Evolutionary conservation across 2,888 invertebrate genomes (phyloP).

Genomic region (Orthosia gothica): DNA sequence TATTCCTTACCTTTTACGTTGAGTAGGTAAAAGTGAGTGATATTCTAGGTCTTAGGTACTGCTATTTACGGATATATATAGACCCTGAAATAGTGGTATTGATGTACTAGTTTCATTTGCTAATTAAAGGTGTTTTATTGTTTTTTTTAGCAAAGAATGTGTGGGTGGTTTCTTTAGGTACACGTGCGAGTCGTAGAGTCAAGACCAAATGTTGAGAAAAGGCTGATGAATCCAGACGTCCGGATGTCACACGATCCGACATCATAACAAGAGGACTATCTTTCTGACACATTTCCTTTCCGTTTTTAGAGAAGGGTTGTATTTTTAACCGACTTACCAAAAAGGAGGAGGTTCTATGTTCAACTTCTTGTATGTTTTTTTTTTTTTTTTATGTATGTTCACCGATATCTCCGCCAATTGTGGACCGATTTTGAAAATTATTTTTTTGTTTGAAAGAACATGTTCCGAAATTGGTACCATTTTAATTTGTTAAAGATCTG

Average conservation of each 20-base stretch:
- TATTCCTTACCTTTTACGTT: slow-evolving; percentile 27
- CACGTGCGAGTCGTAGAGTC: background rate
- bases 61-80: slow-evolving; percentile 6
- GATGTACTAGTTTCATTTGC: slow-evolving; percentile 26
- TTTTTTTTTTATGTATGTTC: too few relatives aligned
- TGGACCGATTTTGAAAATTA: too few relatives aligned
- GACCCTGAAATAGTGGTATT: slow-evolving; percentile 7
- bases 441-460: too few relatives aligned
- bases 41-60: background rate
- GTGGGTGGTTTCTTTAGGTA: background rate
- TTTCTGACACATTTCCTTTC: background rate
- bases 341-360: too few relatives aligned
- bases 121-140: slow-evolving; percentile 15
- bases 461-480: too few relatives aligned
- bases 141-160: background rate
- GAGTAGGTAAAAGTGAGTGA: slow-evolving; percentile 17
- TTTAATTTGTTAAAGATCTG: too few relatives aligned
- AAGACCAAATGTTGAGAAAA: slow-evolving; percentile 3
- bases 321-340: too few relatives aligned
- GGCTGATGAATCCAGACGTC: background rate
- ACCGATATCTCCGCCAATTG: too few relatives aligned
- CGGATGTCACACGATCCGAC: background rate
- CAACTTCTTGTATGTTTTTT: too few relatives aligned
- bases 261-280: background rate
- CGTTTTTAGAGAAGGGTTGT: background rate